These are phyloP conservation scores for Garrulus glandarius DNA, from an alignment of 2,797 vertebrate genomes.

Conservation along the genomic window DNA sequence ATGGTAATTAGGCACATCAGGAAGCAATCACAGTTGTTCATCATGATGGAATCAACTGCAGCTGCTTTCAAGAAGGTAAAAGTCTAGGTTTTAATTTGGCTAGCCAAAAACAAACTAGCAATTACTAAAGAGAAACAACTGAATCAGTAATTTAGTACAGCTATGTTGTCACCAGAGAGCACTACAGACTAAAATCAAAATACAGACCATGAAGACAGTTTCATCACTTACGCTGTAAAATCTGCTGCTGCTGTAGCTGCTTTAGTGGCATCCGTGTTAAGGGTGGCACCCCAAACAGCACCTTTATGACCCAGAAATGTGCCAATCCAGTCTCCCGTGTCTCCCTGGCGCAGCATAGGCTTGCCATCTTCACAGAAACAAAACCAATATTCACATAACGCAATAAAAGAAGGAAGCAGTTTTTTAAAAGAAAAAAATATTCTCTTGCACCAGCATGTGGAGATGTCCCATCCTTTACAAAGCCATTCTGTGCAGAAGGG, in stretches of 20 bases:
- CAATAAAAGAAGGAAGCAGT: background rate
- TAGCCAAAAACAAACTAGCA: background rate
- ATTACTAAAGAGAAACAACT: background rate
- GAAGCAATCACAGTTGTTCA: background rate
- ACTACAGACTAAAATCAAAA: background rate
- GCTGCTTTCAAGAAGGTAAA: background rate
- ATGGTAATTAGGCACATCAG: background rate
- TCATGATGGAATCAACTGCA: background rate
- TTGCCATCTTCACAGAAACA: slow-evolving; percentile 86
- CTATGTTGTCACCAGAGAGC: background rate
- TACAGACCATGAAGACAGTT: background rate
- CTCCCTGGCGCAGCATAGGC: slow-evolving; percentile 97
- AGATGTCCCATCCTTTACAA: background rate
- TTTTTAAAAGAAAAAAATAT: background rate
- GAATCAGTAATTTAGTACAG: background rate
- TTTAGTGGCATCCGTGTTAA: slow-evolving; percentile 95
- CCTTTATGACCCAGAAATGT: slow-evolving; percentile 98
- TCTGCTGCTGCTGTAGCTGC: slow-evolving; percentile 96
- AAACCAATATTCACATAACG: background rate
- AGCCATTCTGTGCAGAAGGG: too few relatives aligned
- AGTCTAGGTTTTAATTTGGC: background rate
- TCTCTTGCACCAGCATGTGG: background rate
- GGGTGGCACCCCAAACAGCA: slow-evolving; percentile 96
- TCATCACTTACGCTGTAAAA: slow-evolving; percentile 92
- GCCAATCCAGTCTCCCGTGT: slow-evolving; percentile 99